Evolutionary conservation across 2,113 vertebrate species (phyloP).

Genomic region (Trichomycterus rosablanca): DNA sequence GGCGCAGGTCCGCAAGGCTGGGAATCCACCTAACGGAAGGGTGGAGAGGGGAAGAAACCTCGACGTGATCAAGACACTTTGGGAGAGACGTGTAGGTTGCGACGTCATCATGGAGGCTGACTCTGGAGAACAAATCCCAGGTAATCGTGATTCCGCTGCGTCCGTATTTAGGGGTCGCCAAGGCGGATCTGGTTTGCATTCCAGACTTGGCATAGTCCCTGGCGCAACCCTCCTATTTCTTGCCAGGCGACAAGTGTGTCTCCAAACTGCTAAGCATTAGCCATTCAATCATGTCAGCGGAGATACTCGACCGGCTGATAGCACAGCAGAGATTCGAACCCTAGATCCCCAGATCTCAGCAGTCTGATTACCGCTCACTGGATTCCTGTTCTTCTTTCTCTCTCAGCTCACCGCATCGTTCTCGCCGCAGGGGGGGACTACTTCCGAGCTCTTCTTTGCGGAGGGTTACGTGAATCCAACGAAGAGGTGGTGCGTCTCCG

Average conservation of each 20-base stretch:
- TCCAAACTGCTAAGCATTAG: not conserved
- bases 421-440: conserved; percentile 77
- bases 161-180: no score
- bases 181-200: no score
- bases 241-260: not conserved
- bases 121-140: conserved; percentile 47
- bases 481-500: conserved; percentile 51
- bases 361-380: no score
- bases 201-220: not conserved
- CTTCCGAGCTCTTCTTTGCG: conserved; percentile 73
- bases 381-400: not conserved
- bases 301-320: no score
- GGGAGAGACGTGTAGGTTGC: conserved; percentile 62
- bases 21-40: not conserved
- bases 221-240: not conserved
- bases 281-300: no score
- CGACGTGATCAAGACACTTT: conserved; percentile 57
- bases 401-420: conserved; percentile 69
- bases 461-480: conserved; percentile 70
- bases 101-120: conserved; percentile 66
- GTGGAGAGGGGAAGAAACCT: conserved; percentile 62
- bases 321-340: no score
- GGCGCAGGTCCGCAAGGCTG: conserved; percentile 30
- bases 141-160: conserved; percentile 50
- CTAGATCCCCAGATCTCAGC: no score